Percentiles rank a stretch among this genome's conserved stretches.
phyloP scores from a whole-genome alignment of 2,888 invertebrate genomes.

The Acleris laterana region DNA sequence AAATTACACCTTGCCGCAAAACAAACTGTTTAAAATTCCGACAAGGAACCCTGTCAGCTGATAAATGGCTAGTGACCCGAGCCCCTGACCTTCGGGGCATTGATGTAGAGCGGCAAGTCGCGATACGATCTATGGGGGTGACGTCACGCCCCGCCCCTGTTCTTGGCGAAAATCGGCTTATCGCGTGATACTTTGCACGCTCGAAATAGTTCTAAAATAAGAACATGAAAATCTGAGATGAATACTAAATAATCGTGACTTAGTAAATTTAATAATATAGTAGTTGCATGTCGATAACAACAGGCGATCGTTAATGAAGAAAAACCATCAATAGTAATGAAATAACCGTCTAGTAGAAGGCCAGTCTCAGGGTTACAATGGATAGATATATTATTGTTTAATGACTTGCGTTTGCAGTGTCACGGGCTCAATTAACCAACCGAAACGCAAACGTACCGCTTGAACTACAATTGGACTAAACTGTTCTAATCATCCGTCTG shows the following conservation, averaged over 20 bases:
- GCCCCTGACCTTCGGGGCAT: constrained; percentile 43
- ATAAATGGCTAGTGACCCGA: constrained; percentile 39
- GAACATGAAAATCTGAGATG: background rate
- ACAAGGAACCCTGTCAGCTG: constrained; percentile 27
- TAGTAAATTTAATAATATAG: background rate
- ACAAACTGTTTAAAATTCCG: constrained; percentile 33
- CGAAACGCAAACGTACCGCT: constrained; percentile 25
- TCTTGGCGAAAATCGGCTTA: constrained; percentile 40
- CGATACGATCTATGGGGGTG: constrained; percentile 46
- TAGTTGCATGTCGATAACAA: constrained; percentile 12
- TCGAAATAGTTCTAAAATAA: constrained; percentile 18
- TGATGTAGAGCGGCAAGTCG: constrained; percentile 42
- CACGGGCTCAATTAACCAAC: constrained; percentile 25
- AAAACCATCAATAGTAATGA: constrained; percentile 30
- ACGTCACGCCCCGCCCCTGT: constrained; percentile 40
- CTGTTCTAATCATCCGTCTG: constrained; percentile 19
- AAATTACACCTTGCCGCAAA: constrained; percentile 29
- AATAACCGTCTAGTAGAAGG: constrained; percentile 28
- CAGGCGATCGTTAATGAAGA: constrained; percentile 16
- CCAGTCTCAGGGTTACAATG: constrained; percentile 20
- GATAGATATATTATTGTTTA: constrained; percentile 25
- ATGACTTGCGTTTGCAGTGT: constrained; percentile 23
- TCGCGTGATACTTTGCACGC: constrained; percentile 34
- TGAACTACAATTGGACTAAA: constrained; percentile 16
- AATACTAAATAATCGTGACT: background rate